phyloP scores from a whole-genome alignment of 2,113 vertebrate genomes.

The Nyctereutes procyonoides region DNA sequence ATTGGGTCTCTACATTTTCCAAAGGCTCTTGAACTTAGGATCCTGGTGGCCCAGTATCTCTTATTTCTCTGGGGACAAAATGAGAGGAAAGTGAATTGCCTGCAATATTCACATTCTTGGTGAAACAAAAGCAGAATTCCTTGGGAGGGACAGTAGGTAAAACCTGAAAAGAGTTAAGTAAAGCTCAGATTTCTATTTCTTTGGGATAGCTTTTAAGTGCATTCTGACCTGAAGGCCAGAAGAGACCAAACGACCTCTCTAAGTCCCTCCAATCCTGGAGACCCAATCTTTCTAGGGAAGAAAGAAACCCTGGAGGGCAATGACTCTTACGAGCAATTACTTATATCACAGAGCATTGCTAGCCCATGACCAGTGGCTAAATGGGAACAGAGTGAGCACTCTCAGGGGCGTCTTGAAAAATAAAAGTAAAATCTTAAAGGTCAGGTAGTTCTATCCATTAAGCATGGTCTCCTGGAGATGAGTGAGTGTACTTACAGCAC shows the following conservation, averaged over 20 bases:
- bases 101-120: background rate
- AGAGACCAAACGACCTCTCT: constrained; percentile 62
- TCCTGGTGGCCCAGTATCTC: background rate
- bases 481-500: constrained; percentile 42
- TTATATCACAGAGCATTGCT: constrained; percentile 70
- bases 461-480: constrained; percentile 64
- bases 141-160: background rate
- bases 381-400: constrained; percentile 63
- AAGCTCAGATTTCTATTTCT: constrained; percentile 61
- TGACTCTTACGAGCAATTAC: constrained; percentile 66
- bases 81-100: constrained; percentile 10
- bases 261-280: constrained; percentile 44
- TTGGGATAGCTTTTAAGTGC: constrained; percentile 56
- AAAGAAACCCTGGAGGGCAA: constrained; percentile 65
- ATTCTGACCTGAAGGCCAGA: constrained; percentile 54
- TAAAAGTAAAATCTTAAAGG: constrained; percentile 76
- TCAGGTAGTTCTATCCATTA: constrained; percentile 71
- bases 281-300: constrained; percentile 50
- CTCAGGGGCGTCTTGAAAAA: constrained; percentile 76
- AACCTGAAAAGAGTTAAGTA: constrained; percentile 49
- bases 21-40: constrained; percentile 46
- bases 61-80: constrained; percentile 37
- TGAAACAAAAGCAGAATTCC: constrained; percentile 17
- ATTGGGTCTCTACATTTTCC: background rate
- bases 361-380: constrained; percentile 65